Base-by-base conservation (phyloP, 2,888 invertebrate genomes). In the Coenonympha arcania region DNA sequence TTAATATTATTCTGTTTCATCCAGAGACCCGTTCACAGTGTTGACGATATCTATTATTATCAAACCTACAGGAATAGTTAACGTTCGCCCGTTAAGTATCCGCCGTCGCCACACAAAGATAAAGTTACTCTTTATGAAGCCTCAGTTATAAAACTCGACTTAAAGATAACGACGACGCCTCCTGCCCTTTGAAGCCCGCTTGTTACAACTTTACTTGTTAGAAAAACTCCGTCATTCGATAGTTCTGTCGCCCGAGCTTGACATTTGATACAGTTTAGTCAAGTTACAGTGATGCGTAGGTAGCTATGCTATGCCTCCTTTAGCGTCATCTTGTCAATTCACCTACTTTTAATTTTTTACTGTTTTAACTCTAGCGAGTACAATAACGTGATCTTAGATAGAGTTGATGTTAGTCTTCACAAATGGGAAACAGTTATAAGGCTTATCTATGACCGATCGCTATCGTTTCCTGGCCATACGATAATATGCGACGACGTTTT, bases 201-300 rank as follows among this genome's bases (percentile, higher is more conserved):
- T 53, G 61, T 60, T 58, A 61, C 59, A 60, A 62, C 56, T 61
- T 61, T 54, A 59, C 59, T 61, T 61, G 61, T 62, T 63, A 61
- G 56, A 46, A 57, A 56, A 57, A 51, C 54, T 56, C 48, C 15
- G 56, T 47, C 48, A 55, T 41, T 49, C 50, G 53, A 56, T 58
- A 60, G 60, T 60, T 59, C 37, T 42, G 50, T 45, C 31, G 41
- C 26, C 11, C 11, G 39, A 34, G 33, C 22, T 6, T n/a, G 51
- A 22, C 16, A 45, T 52, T 44, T 48, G 55, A 56, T 48, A 54
- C 39, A 48, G 50, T 54, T 54, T 30, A 43, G 42, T 34, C 36
- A 26, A 26, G 9, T 30, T 44, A 26, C 22, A 36, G 36, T 36
- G 9, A 39, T 16, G 11, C 19, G 13, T 24, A 22, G 33, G 13